Percentiles rank a stretch among this genome's conserved stretches.
Conservation (phyloP, 2,113 vertebrate species). For the Zosterops lateralis region DNA sequence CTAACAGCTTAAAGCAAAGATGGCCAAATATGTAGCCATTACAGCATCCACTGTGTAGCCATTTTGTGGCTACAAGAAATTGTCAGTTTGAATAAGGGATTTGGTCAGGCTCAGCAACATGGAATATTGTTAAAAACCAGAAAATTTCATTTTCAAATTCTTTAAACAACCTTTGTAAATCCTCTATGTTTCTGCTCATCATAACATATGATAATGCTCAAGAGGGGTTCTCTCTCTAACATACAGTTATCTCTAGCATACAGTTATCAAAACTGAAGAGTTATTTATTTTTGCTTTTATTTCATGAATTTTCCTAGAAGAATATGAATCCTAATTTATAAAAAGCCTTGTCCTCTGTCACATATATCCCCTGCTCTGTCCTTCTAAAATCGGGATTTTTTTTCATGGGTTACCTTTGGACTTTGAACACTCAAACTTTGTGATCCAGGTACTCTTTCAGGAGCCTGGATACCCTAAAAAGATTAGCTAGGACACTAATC, state of each 20-base stretch:
- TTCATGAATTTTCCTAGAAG: not conserved
- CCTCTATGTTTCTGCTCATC: not conserved
- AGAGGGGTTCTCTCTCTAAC: not conserved
- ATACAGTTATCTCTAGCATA: not conserved
- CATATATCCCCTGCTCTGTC: too few species aligned
- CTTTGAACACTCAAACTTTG: not conserved
- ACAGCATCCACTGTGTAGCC: not conserved
- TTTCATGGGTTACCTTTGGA: not conserved
- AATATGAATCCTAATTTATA: not conserved
- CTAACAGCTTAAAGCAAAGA: not conserved
- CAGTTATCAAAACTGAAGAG: not conserved
- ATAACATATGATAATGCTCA: rapidly evolving
- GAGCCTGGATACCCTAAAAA: not conserved
- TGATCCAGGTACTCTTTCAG: not conserved
- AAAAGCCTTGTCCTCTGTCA: not conserved
- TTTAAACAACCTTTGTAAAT: not conserved
- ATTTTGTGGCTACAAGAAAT: not conserved
- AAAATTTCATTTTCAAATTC: not conserved
- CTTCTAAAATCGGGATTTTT: not conserved
- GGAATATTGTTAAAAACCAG: not conserved
- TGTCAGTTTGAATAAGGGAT: not conserved
- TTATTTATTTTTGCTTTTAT: not conserved
- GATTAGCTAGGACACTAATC: not conserved
- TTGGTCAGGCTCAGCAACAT: not conserved
- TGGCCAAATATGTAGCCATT: not conserved